These are phyloP conservation scores for Caranx ignobilis DNA, from an alignment of 2,113 vertebrate genomes.

Conservation along the genomic window DNA sequence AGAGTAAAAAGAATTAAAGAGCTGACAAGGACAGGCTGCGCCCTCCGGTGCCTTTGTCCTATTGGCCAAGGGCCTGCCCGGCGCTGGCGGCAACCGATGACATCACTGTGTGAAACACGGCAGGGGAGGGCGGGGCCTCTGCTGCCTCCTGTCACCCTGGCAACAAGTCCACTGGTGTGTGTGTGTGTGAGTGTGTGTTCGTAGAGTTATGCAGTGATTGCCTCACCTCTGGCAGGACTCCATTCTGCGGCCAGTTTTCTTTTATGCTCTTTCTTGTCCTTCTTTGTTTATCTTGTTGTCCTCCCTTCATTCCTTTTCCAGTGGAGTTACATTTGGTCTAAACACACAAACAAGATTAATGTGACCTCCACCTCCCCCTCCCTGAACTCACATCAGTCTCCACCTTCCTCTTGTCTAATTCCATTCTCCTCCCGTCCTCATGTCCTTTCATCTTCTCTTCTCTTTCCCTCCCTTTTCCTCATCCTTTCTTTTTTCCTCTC, in stretches of 20 bases:
- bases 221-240: conserved; percentile 51
- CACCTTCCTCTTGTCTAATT: background rate
- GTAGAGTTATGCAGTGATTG: conserved; percentile 56
- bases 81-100: conserved; percentile 64
- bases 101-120: conserved; percentile 71
- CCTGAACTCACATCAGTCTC: background rate
- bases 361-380: background rate
- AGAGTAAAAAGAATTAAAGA: conserved; percentile 13
- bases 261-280: conserved; percentile 17
- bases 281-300: background rate
- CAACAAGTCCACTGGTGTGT: conserved; percentile 69
- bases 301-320: background rate
- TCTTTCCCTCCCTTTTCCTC: background rate
- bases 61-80: conserved; percentile 61
- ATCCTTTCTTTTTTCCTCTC: conserved; percentile 27
- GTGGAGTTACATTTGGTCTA: background rate
- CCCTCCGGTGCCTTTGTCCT: conserved; percentile 69
- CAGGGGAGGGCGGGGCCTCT: conserved; percentile 58
- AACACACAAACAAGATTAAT: background rate
- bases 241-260: conserved; percentile 29
- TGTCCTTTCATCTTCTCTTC: conserved; percentile 18
- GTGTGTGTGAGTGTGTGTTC: conserved; percentile 18
- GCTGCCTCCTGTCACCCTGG: conserved; percentile 73
- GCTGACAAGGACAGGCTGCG: conserved; percentile 51
- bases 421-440: conserved; percentile 18